Evolutionary conservation across 2,888 invertebrate species (phyloP).

Genomic region (Drosophila mayaguana): DNA sequence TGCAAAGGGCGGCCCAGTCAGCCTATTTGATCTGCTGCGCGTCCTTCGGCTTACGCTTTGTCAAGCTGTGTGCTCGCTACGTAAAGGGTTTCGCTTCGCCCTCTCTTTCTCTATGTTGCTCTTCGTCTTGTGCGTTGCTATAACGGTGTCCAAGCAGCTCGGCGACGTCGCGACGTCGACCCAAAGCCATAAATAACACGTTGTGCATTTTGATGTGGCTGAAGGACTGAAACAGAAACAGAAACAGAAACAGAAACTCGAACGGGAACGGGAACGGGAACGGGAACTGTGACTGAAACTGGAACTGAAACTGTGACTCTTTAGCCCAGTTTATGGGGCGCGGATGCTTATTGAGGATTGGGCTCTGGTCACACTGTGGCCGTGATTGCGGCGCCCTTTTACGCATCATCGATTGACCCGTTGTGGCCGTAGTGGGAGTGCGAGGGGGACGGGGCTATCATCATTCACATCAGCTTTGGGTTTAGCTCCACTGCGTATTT

Average conservation of each 20-base stretch:
- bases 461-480: conserved; percentile 58
- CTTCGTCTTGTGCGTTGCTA: conserved; percentile 24
- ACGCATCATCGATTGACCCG: conserved; percentile 67
- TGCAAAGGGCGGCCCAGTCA: conserved; percentile 2
- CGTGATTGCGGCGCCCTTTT: conserved; percentile 70
- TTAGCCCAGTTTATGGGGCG: not conserved
- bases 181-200: conserved; percentile 74
- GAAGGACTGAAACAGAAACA: conserved; percentile 11
- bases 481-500: conserved; percentile 38
- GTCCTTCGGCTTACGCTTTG: conserved; percentile 48
- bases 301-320: conserved; percentile 19
- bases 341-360: not conserved
- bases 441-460: conserved; percentile 13
- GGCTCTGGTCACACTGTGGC: conserved; percentile 37
- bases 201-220: conserved; percentile 75
- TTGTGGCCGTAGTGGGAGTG: not conserved
- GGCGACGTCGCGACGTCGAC: conserved; percentile 48
- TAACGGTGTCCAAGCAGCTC: conserved; percentile 47
- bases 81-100: not conserved
- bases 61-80: conserved; percentile 17
- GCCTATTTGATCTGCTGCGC: conserved; percentile 41
- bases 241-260: conserved; percentile 14
- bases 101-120: not conserved
- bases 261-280: not conserved
- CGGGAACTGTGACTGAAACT: conserved; percentile 14